These are phyloP conservation scores for Hydra vulgaris DNA, from an alignment of 30 jellyfish, hydroid and myxozoan genomes.

Conservation along the genomic window DNA sequence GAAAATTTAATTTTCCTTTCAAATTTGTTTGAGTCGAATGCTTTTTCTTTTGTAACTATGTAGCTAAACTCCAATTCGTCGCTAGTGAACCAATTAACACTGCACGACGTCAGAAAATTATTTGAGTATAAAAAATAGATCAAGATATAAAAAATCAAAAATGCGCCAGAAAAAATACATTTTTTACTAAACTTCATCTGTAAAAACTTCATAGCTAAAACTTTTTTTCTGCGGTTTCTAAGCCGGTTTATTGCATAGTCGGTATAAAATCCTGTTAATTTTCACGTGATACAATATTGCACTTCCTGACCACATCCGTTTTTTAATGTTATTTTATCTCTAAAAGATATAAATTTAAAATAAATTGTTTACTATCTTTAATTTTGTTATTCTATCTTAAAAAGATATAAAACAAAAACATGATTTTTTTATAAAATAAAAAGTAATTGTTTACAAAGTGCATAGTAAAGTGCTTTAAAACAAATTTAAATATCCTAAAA, in stretches of 20 bases:
- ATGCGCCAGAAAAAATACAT: neutral
- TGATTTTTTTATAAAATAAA: no score
- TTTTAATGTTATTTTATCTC: neutral
- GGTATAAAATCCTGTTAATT: neutral
- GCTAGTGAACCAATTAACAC: neutral
- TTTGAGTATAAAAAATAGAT: neutral
- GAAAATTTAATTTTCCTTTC: neutral
- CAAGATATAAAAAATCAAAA: neutral
- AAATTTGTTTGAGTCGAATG: neutral
- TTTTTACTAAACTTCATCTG: neutral
- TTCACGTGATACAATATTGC: neutral
- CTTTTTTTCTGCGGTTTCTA: neutral
- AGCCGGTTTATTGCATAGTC: neutral
- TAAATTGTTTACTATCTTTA: no score
- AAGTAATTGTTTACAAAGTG: no score
- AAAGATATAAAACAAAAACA: neutral
- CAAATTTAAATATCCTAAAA: no score
- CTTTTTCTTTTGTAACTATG: neutral
- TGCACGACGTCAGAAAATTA: neutral
- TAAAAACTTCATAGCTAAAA: neutral
- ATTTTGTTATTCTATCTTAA: no score
- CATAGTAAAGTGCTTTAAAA: no score
- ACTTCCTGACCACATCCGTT: neutral
- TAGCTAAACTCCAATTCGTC: neutral
- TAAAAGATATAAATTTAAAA: neutral